Evolutionary conservation across 2,888 invertebrate genomes (phyloP).

Genomic region (Byasa hedistus): DNA sequence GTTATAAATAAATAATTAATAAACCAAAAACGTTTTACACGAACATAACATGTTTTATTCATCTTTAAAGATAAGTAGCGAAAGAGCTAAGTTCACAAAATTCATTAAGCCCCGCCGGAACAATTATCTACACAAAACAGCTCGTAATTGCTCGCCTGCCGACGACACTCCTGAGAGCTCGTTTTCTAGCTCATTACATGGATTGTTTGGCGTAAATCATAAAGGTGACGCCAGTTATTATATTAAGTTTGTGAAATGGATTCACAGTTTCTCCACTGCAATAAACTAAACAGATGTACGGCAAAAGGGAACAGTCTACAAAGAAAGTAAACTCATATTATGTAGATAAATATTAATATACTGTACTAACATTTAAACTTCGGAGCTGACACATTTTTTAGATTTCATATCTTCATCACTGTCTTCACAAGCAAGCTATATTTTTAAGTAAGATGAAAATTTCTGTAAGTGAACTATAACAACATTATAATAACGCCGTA

Average conservation of each 20-base stretch:
- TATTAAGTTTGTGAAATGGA: neutral
- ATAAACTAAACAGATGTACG: too few relatives aligned
- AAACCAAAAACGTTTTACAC: too few relatives aligned
- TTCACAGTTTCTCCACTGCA: too few relatives aligned
- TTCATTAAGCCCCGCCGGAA: conserved; percentile 4
- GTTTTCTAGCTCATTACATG: conserved; percentile 12
- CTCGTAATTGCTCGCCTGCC: conserved; percentile 72
- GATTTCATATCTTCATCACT: too few relatives aligned
- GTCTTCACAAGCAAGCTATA: too few relatives aligned
- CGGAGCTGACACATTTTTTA: too few relatives aligned
- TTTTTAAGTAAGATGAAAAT: neutral
- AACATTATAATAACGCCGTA: neutral
- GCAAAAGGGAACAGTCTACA: too few relatives aligned
- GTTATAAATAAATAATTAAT: too few relatives aligned
- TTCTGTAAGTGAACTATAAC: neutral
- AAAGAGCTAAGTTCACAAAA: neutral
- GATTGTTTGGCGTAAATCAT: conserved; percentile 14
- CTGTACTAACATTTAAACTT: too few relatives aligned
- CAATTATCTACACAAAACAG: conserved; percentile 73
- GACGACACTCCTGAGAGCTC: conserved; percentile 54
- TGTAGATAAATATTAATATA: too few relatives aligned
- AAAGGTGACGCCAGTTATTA: neutral
- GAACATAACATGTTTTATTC: too few relatives aligned
- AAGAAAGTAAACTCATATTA: too few relatives aligned
- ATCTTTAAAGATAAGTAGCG: neutral